These are phyloP conservation scores for Hemicordylus capensis DNA, from an alignment of 2,113 vertebrate species.

Conservation along the genomic window DNA sequence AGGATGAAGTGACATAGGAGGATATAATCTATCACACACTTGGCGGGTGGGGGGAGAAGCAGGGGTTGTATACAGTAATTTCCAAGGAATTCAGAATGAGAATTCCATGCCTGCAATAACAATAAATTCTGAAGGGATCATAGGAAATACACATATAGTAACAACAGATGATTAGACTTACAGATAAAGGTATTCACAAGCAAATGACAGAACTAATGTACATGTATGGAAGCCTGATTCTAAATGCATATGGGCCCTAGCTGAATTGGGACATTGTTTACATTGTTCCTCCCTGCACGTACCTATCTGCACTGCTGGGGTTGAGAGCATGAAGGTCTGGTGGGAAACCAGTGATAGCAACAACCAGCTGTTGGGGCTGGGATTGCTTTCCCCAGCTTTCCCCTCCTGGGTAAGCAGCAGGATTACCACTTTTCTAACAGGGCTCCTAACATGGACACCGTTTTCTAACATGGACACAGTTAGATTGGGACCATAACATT, in stretches of 20 bases:
- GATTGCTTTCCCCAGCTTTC: neutral
- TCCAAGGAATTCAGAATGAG: neutral
- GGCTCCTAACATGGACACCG: neutral
- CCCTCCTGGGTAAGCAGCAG: neutral
- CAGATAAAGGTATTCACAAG: no score
- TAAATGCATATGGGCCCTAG: neutral
- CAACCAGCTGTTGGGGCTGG: neutral
- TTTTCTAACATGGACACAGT: neutral
- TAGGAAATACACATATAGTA: neutral
- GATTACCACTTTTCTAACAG: neutral
- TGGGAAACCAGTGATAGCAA: neutral
- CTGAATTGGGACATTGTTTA: neutral
- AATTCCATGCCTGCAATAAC: neutral
- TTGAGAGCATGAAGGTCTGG: neutral
- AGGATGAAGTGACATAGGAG: no score
- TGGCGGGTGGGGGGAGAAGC: neutral
- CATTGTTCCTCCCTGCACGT: no score
- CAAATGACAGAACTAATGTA: neutral
- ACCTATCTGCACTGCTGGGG: neutral
- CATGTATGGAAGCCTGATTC: neutral
- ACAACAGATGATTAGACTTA: neutral
- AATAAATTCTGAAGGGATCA: neutral
- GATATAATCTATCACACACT: neutral
- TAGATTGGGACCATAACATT: neutral
- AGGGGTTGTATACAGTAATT: no score